Evolutionary conservation across 2,888 invertebrate species (phyloP), one percentile per base, ranked within the genome.

Genomic region (Galerucella pusilla): DNA sequence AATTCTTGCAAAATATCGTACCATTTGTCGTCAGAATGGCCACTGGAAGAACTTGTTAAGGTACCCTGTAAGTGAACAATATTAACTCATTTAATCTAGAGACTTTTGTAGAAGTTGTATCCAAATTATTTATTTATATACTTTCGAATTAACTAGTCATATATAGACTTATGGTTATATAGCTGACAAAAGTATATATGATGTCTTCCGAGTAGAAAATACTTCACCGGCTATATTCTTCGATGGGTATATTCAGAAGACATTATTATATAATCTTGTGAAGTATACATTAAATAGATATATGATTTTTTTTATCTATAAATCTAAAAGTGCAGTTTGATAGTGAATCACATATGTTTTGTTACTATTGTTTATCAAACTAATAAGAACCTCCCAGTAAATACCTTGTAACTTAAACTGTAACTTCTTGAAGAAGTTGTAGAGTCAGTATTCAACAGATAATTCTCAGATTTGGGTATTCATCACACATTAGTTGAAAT

Each of bases 11-110:
- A 81, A 54, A 90, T 85, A 78, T 91, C 91, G 80, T 90, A 90
- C 93, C 93, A 93, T 82, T 91, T 90, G 82, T 92, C 92, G 82
- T 92, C 92, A 81, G 91, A 91, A 83, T 92, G 91, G 66, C 91
- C 91, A 83, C 91, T 91, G 78, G 91, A 91, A 76, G 91, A 91
- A 85, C 91, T 91, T 20, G 91, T 91, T 88, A 92, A 88, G 75
- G 91, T 90, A 71, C 91, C 91, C 88, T 90, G 86, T 78, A 87
- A 79, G 74, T 57, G 5, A 65, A 65, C 28, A 20, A 12, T 14
- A 5, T n/a, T 2, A 35, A 5, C 60, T 28, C 12, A 25, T 60
- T 60, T 14, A 28, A 10, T 60, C 60, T 25, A 60, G 20, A 60
- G 0, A 7, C 35, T 42, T 42, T 42, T 42, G 35, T 42, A 42